phyloP scores from a whole-genome alignment of 2,888 invertebrate species.

The Drosophila borealis region DNA sequence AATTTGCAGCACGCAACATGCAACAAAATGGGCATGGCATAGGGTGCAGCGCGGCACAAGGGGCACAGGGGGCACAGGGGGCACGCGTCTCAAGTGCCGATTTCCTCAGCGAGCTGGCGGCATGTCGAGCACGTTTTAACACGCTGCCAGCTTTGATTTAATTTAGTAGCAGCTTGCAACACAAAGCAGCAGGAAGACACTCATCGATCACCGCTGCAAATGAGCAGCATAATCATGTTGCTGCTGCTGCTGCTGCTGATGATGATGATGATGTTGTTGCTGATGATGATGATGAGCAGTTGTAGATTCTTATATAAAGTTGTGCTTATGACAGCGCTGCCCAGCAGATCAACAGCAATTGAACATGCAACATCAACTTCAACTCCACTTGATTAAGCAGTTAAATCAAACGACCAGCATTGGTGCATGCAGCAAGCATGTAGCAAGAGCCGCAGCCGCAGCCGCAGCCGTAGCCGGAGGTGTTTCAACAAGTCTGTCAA shows the following conservation, averaged over 20 bases:
- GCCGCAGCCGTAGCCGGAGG: conserved; percentile 44
- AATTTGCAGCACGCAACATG: conserved; percentile 76
- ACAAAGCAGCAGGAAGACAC: conserved; percentile 50
- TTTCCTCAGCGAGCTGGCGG: conserved; percentile 64
- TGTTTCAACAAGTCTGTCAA: conserved; percentile 71
- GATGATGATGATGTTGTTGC: conserved; percentile 9
- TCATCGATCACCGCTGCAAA: conserved; percentile 69
- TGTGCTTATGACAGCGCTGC: conserved; percentile 51
- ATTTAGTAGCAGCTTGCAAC: conserved; percentile 72
- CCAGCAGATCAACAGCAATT: conserved; percentile 70
- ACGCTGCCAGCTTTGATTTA: conserved; percentile 81
- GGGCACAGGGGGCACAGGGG: neutral
- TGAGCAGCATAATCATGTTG: conserved; percentile 14
- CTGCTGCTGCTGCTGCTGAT: conserved; percentile 7
- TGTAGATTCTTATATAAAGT: conserved; percentile 29
- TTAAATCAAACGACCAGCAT: conserved; percentile 68
- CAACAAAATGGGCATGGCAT: conserved; percentile 43
- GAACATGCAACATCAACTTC: conserved; percentile 64
- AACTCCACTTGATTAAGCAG: conserved; percentile 77
- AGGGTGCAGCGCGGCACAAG: neutral
- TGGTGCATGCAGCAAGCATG: conserved; percentile 10
- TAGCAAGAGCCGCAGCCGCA: neutral
- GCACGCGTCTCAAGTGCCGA: conserved; percentile 75
- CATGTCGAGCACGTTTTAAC: conserved; percentile 80
- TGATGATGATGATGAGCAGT: conserved; percentile 12